Percentiles rank a stretch among this genome's conserved stretches.
phyloP scores from a whole-genome alignment of 1,140 invertebrate genomes.

The Drosophila pallidifrons region DNA sequence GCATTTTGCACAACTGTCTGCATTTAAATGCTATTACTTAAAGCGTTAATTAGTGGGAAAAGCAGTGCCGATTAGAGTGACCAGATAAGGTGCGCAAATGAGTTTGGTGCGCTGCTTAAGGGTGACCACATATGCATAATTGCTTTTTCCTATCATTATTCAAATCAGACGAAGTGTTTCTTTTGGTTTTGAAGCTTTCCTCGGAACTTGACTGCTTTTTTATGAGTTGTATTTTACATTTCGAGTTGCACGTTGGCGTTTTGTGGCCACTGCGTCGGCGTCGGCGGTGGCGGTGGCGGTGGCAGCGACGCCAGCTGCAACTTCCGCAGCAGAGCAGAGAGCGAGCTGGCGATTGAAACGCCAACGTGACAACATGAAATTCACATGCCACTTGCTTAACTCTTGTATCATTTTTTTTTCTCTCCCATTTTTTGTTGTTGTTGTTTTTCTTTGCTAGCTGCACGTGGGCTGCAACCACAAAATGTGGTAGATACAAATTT shows the following conservation, averaged over 20 bases:
- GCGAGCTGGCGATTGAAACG: constrained; percentile 16
- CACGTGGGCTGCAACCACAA: constrained; percentile 65
- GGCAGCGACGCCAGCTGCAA: constrained; percentile 3
- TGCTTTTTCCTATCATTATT: constrained; percentile 23
- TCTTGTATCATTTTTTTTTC: constrained; percentile 17
- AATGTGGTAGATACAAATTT: constrained; percentile 7
- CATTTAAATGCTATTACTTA: not conserved
- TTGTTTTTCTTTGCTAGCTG: constrained; percentile 9
- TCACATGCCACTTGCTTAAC: constrained; percentile 43
- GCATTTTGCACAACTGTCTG: not conserved
- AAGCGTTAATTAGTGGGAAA: not conserved
- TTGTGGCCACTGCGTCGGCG: not conserved
- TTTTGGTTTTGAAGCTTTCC: constrained; percentile 6
- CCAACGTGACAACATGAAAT: constrained; percentile 43
- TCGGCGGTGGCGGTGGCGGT: constrained; percentile 47
- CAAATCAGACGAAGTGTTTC: constrained; percentile 12
- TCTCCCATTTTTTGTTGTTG: too few species aligned
- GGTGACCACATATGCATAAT: constrained; percentile 51
- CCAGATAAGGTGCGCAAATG: constrained; percentile 9
- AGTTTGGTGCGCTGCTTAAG: constrained; percentile 4
- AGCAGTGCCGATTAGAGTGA: constrained; percentile 22
- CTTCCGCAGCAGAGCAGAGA: constrained; percentile 1
- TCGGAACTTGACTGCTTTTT: not conserved
- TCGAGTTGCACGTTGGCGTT: constrained; percentile 32
- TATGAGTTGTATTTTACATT: not conserved